Evolutionary conservation across 2,888 invertebrate genomes (phyloP).

Genomic region (Eristalis pertinax): DNA sequence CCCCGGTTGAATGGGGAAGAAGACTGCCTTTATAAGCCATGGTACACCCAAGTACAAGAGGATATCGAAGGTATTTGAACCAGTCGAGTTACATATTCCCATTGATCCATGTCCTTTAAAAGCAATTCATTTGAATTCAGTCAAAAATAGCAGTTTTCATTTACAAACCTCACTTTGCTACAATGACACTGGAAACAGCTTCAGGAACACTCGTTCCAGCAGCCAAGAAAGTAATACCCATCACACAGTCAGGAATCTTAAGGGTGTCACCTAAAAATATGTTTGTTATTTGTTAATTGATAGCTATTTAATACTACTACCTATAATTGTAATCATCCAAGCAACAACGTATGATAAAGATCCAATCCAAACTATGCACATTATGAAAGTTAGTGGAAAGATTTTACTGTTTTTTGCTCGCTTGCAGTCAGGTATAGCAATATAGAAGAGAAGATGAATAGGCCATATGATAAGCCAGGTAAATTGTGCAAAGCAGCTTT

Average conservation of each 20-base stretch:
- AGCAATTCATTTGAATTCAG: not conserved
- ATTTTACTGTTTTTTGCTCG: slow-evolving; percentile 91
- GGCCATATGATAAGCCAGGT: slow-evolving; percentile 94
- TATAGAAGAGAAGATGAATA: slow-evolving; percentile 90
- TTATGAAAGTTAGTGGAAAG: slow-evolving; percentile 93
- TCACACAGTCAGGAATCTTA: slow-evolving; percentile 95
- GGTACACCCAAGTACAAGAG: slow-evolving; percentile 92
- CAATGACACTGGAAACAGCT: slow-evolving; percentile 96
- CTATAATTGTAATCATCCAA: slow-evolving; percentile 98
- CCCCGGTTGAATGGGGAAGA: slow-evolving; percentile 90
- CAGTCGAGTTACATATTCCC: slow-evolving; percentile 95
- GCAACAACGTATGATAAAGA: slow-evolving; percentile 95
- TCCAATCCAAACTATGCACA: slow-evolving; percentile 97
- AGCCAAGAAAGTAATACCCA: slow-evolving; percentile 96
- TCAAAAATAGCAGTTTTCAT: slow-evolving; percentile 68
- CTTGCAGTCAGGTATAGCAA: slow-evolving; percentile 95
- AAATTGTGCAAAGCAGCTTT: slow-evolving; percentile 87
- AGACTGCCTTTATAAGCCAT: slow-evolving; percentile 93
- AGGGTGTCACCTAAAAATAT: slow-evolving; percentile 88
- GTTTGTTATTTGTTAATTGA: not conserved
- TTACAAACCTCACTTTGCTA: slow-evolving; percentile 92
- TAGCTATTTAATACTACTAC: slow-evolving; percentile 77
- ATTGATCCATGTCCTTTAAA: slow-evolving; percentile 91
- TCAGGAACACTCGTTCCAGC: slow-evolving; percentile 97
- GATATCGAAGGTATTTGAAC: slow-evolving; percentile 95